These are phyloP conservation scores for Lycia hirtaria DNA, from an alignment of 2,888 invertebrate species.

Conservation along the genomic window DNA sequence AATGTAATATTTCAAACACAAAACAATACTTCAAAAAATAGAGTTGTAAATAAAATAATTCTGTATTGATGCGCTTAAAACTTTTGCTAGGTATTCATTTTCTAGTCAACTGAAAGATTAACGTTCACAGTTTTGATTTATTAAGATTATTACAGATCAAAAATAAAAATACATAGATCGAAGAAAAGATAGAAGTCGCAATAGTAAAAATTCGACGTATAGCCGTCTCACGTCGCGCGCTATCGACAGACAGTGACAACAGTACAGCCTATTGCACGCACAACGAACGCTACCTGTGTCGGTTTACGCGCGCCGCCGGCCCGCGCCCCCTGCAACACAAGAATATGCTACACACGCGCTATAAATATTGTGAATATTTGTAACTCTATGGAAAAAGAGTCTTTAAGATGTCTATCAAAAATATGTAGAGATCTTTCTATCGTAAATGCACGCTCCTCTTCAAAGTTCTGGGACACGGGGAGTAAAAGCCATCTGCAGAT, in stretches of 20 bases:
- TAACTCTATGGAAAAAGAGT: slow-evolving; percentile 5
- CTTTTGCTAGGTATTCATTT: too few species aligned
- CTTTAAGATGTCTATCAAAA: neutral
- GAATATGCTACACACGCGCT: slow-evolving; percentile 80
- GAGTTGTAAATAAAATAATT: neutral
- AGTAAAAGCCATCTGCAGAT: too few species aligned
- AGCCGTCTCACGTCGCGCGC: slow-evolving; percentile 79
- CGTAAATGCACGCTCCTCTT: too few species aligned
- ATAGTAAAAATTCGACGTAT: slow-evolving; percentile 67
- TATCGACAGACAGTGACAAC: slow-evolving; percentile 84
- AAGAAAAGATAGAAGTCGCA: slow-evolving; percentile 37
- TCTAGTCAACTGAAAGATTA: too few species aligned
- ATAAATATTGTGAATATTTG: slow-evolving; percentile 57
- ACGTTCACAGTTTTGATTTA: too few species aligned
- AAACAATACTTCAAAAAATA: neutral
- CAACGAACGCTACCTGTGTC: slow-evolving; percentile 84
- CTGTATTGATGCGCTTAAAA: neutral
- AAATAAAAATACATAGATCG: slow-evolving; percentile 30
- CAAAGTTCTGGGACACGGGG: too few species aligned
- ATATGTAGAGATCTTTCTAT: too few species aligned
- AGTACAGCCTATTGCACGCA: slow-evolving; percentile 85
- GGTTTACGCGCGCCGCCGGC: slow-evolving; percentile 80
- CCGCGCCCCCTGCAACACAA: slow-evolving; percentile 84
- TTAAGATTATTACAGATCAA: neutral
- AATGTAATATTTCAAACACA: neutral